These are phyloP conservation scores for Crambe crambe DNA, from an alignment of 37 sponge, comb jelly and placozoan genomes.

Conservation along the genomic window DNA sequence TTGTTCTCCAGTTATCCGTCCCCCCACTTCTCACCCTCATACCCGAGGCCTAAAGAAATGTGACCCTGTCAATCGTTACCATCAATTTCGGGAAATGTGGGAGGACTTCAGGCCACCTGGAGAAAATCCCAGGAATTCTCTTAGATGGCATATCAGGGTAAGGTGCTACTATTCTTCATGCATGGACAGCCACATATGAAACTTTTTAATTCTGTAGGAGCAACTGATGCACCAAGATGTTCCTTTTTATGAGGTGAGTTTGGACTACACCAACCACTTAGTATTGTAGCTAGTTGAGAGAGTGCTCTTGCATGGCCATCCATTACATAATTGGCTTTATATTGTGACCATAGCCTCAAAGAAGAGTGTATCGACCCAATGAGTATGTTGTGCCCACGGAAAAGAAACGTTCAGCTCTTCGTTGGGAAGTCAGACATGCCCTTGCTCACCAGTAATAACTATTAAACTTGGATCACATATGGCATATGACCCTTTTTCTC, in stretches of 20 bases:
- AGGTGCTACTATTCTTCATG: neutral
- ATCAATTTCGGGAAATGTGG: slow-evolving; percentile 76
- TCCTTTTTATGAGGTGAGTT: slow-evolving; percentile 44
- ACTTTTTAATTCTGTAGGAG: slow-evolving; percentile 22
- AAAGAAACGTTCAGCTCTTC: slow-evolving; percentile 61
- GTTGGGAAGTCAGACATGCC: slow-evolving; percentile 76
- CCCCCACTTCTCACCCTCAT: slow-evolving; percentile 59
- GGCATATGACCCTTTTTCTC: no score
- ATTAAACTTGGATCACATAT: neutral
- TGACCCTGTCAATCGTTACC: slow-evolving; percentile 79
- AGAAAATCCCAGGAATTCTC: slow-evolving; percentile 53
- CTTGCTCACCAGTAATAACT: slow-evolving; percentile 36
- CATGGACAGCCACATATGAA: neutral
- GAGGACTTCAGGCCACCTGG: slow-evolving; percentile 63
- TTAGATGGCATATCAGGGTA: slow-evolving; percentile 84
- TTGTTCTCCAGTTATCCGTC: slow-evolving; percentile 64
- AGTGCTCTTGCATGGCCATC: neutral
- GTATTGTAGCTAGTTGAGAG: neutral
- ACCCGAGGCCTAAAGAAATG: slow-evolving; percentile 49
- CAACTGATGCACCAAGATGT: slow-evolving; percentile 61
- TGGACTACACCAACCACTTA: neutral
- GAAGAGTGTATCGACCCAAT: slow-evolving; percentile 19
- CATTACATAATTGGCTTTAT: neutral
- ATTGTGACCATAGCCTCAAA: slow-evolving; percentile 19
- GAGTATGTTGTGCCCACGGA: slow-evolving; percentile 67